Evolutionary conservation across 2,888 invertebrate genomes (phyloP), one percentile per base, ranked within the genome.

Genomic region (Heteromyza rotundicornis): DNA sequence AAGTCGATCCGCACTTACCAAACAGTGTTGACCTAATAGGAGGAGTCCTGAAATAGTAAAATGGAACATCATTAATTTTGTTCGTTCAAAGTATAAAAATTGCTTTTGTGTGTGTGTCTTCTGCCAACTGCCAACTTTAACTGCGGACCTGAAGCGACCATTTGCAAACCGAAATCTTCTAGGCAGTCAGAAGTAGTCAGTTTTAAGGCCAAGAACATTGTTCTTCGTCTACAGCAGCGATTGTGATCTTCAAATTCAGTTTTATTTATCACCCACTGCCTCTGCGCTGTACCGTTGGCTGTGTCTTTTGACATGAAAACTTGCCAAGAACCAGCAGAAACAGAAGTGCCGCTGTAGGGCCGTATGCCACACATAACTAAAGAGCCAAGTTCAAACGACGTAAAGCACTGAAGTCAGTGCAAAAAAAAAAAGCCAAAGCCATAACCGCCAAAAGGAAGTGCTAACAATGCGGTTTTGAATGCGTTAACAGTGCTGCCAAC

Each of bases 281-380:
- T 20, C 19, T n/a, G n/a, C n/a, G n/a, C n/a, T n/a, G 7, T 23
- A 22, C 51, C 32, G 32, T 32, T 32, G 12, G n/a, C n/a, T n/a
- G 10, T 40, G 40, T 12, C 40, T 40, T 40, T n/a, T 12, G 40
- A 40, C 40, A 40, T 3, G 40, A 40, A n/a, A n/a, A 40, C 14
- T 27, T 27, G 27, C 7, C 27, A 57, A 57, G 56, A 14, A 55
- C n/a, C 50, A 50, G 19, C 12, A 10, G 20, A 8, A 27, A 69
- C 73, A 74, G 71, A 70, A 66, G 64, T 73, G 27, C 24, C 52
- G 35, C 32, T 27, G 24, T 44, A 53, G 23, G 49, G 61, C 59
- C 55, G 53, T 70, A 74, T 73, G 73, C 72, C 68, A 75, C 70
- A 71, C 62, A 76, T 19, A 73, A 72, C 66, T 69, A 70, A 71